Conservation (phyloP, 2,797 vertebrate genomes). For the Columba guinea region DNA sequence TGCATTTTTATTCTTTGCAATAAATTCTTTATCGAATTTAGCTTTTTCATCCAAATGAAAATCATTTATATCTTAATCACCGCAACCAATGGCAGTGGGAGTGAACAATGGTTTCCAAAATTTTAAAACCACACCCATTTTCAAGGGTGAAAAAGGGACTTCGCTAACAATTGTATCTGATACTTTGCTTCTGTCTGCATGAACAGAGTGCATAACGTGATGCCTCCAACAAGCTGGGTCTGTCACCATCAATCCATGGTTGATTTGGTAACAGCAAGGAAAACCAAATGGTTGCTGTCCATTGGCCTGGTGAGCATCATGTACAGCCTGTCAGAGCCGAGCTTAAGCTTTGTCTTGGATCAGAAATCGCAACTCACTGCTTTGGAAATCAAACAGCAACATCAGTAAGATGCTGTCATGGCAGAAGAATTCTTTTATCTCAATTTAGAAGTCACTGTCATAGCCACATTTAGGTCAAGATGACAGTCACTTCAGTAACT, state of each 20-base stretch:
- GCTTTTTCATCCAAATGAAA: background rate
- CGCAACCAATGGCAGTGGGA: background rate
- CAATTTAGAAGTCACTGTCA: background rate
- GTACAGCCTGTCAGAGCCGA: accelerated
- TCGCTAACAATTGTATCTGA: background rate
- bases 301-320: accelerated
- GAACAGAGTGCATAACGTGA: background rate
- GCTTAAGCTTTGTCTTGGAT: background rate
- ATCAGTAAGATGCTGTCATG: background rate
- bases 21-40: background rate
- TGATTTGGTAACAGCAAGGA: background rate
- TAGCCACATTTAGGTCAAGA: background rate
- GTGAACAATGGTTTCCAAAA: background rate
- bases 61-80: background rate
- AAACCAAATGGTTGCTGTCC: background rate
- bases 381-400: background rate
- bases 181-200: background rate
- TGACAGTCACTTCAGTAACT: background rate
- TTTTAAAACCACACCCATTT: background rate
- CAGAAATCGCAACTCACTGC: background rate
- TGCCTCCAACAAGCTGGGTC: background rate
- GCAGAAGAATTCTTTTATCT: background rate
- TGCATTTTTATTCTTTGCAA: background rate
- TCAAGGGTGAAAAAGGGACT: background rate
- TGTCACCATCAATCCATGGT: background rate